Percentiles rank a stretch among this genome's conserved stretches.
phyloP scores from a whole-genome alignment of 2,797 vertebrate genomes.

The Somateria mollissima region DNA sequence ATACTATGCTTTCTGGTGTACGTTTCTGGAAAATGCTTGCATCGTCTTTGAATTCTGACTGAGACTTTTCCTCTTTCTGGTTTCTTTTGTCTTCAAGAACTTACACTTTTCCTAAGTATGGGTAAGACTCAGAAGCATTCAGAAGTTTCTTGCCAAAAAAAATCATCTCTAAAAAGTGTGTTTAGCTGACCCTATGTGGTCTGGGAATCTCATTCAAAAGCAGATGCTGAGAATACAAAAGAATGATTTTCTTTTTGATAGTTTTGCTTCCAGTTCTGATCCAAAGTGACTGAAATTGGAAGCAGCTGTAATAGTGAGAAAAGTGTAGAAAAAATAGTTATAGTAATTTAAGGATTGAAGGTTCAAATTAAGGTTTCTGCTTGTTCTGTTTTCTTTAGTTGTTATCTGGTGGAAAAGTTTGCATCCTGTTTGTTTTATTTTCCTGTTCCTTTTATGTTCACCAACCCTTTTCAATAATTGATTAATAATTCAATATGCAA shows the following conservation, averaged over 20 bases:
- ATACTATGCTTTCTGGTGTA: background rate
- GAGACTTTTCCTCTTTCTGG: background rate
- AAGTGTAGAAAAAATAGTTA: background rate
- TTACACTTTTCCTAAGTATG: background rate
- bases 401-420: background rate
- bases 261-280: constrained; percentile 5
- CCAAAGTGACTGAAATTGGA: constrained; percentile 32
- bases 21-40: background rate
- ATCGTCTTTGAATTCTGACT: background rate
- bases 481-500: background rate
- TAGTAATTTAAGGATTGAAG: constrained; percentile 7
- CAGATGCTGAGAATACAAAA: constrained; percentile 28
- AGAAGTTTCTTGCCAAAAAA: background rate
- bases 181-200: constrained; percentile 34
- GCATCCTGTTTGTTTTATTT: background rate
- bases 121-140: background rate
- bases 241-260: constrained; percentile 7
- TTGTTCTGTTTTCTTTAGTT: background rate
- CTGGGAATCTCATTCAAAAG: constrained; percentile 38
- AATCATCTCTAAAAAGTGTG: background rate
- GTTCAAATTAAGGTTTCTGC: background rate
- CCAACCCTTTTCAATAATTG: background rate
- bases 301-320: constrained; percentile 47
- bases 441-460: background rate
- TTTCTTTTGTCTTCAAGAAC: constrained; percentile 15